Evolutionary conservation across 2,888 invertebrate species (phyloP).

Genomic region (Clitarchus hookeri): DNA sequence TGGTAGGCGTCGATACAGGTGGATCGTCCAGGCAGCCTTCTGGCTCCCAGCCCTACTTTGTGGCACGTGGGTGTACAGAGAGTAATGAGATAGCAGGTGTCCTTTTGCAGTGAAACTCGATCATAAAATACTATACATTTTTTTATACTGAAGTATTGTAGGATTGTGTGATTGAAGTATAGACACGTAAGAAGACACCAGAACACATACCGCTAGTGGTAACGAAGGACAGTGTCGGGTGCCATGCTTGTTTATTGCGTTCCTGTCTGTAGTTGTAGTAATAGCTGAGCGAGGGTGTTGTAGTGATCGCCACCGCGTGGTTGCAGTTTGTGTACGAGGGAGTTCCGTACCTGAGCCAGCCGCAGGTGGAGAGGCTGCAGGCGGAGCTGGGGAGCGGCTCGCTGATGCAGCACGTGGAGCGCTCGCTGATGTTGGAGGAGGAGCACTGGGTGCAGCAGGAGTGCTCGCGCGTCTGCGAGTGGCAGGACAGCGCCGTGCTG

Average conservation of each 20-base stretch:
- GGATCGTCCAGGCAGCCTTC: too few species aligned
- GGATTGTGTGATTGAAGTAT: too few species aligned
- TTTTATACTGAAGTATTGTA: too few species aligned
- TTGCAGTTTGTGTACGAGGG: slow-evolving; percentile 70
- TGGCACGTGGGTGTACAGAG: too few species aligned
- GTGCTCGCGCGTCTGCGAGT: slow-evolving; percentile 50
- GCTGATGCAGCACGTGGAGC: slow-evolving; percentile 45
- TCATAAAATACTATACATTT: too few species aligned
- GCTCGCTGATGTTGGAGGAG: slow-evolving; percentile 39
- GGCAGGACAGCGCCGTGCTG: slow-evolving; percentile 50
- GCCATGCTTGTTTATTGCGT: not conserved
- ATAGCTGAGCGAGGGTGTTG: not conserved
- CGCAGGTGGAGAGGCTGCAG: slow-evolving; percentile 56
- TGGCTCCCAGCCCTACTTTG: too few species aligned
- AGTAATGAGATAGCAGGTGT: too few species aligned
- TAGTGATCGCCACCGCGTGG: not conserved
- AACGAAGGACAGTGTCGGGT: too few species aligned
- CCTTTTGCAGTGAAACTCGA: too few species aligned
- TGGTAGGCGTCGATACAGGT: too few species aligned
- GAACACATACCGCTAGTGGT: too few species aligned
- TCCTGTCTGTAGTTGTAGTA: not conserved
- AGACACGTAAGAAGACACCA: too few species aligned
- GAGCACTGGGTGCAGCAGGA: slow-evolving; percentile 51
- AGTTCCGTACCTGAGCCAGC: slow-evolving; percentile 67
- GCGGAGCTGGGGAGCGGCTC: slow-evolving; percentile 53